Evolutionary conservation across 2,888 invertebrate species (phyloP).

Genomic region (Formica aserva): DNA sequence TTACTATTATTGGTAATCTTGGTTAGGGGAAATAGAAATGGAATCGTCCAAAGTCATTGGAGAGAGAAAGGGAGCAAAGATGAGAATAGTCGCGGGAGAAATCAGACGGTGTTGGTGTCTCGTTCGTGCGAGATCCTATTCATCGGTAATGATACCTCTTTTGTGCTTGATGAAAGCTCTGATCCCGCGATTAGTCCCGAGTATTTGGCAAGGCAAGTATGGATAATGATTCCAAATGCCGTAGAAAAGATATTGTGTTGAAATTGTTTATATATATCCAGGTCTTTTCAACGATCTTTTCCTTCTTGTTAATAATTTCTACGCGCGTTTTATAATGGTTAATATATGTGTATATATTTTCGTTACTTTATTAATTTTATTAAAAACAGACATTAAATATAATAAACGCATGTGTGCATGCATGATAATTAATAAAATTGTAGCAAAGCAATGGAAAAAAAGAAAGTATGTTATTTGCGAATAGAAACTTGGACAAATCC

Average conservation of each 20-base stretch:
- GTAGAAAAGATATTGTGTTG: neutral
- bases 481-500: neutral
- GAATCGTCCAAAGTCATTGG: neutral
- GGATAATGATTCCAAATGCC: conserved; percentile 7
- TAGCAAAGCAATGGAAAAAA: neutral
- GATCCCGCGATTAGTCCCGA: conserved; percentile 33
- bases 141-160: conserved; percentile 53
- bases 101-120: conserved; percentile 29
- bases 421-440: neutral
- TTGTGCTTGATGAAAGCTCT: conserved; percentile 48
- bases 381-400: neutral
- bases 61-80: conserved; percentile 18
- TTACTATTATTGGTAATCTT: conserved; percentile 36
- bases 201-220: conserved; percentile 3
- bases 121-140: conserved; percentile 46
- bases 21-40: conserved; percentile 32
- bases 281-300: neutral
- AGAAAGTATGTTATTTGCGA: neutral
- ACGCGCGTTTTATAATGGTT: neutral
- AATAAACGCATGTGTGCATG: neutral
- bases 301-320: neutral
- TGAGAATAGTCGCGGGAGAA: conserved; percentile 43
- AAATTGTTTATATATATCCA: neutral
- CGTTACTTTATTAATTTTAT: neutral
- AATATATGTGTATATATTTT: neutral